Base-by-base conservation (phyloP, 2,888 invertebrate species). In the Hemithea aestivaria region DNA sequence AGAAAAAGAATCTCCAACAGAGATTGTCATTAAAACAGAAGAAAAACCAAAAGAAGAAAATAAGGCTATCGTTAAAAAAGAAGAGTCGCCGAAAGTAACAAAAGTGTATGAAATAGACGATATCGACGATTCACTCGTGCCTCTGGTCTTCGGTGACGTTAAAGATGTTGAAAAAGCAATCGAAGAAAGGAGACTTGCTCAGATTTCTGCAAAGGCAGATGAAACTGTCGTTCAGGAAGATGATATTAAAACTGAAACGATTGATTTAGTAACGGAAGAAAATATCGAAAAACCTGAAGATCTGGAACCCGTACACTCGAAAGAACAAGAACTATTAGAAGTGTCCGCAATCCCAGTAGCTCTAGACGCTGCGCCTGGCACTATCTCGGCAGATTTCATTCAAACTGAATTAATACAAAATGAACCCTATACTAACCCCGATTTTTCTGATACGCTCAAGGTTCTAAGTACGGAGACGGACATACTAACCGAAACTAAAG, bases 351-450 rank as follows among this genome's bases (percentile, higher is more conserved):
- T 22, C 8, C 10, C 34, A 1, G 8, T 27, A 27, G 27, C 24
- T 35, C 20, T 40, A 25, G 28, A 30, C 6, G 27, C 39, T 33
- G 56, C 61, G 51, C 66, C 67, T 54, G 49, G 54, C 32, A 62
- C 72, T 73, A 70, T 73, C 66, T 75, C 78, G 67, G 68, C 63
- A 29, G 60, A 67, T 29, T 58, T 62, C 10, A 58, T 62, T 41
- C 42, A 62, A 53, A 48, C 35, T 39, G 62, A 73, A 60, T 56
- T 48, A 37, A 47, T 40, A 40, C 27, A 40, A 39, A 43, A 12
- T 20, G 39, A 30, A 32, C 27, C 16, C 7, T 24, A 27, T 22
- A 39, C 29, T 27, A 30, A 45, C n/a, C 26, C 35, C 34, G 39
- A 34, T 34, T 33, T 36, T 29, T 21, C 40, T 39, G 46, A 53